A percentile compares a stretch with the other conserved stretches of the same genome.
These are phyloP conservation scores for Eurypyga helias DNA, from an alignment of 2,113 vertebrate species.

Conservation along the genomic window DNA sequence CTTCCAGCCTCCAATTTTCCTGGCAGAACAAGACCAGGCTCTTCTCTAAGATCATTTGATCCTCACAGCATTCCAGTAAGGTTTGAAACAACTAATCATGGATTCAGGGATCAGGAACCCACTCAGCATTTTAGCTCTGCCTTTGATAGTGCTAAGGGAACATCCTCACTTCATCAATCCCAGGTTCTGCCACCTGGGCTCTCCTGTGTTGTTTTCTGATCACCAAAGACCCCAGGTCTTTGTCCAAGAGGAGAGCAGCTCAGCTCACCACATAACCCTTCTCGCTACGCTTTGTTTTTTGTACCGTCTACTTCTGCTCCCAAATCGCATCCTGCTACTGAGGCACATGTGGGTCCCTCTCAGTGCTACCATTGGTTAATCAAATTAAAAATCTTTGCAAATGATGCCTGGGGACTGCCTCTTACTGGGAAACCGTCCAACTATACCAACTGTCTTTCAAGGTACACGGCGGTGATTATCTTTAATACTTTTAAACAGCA, in stretches of 20 bases:
- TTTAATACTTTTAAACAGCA: neutral
- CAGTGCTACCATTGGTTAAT: neutral
- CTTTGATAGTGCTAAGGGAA: neutral
- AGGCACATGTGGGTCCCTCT: neutral
- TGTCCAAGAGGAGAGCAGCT: neutral
- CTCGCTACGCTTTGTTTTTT: neutral
- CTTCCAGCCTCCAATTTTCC: neutral
- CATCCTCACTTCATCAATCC: neutral
- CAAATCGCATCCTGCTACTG: neutral
- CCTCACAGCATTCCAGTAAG: neutral
- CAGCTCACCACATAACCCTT: neutral
- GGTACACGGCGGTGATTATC: neutral
- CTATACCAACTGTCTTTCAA: neutral
- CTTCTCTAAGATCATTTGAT: neutral
- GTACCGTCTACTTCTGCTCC: neutral
- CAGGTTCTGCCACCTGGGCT: neutral
- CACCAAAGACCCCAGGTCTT: neutral
- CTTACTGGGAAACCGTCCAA: neutral
- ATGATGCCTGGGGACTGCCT: neutral
- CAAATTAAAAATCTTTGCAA: slow-evolving; percentile 33
- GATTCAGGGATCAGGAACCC: neutral
- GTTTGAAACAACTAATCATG: neutral
- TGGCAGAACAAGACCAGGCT: neutral
- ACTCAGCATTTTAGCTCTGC: neutral
- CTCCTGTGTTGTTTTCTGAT: neutral